Percentiles rank a stretch among this genome's conserved stretches.
phyloP scores from a whole-genome alignment of 2,797 vertebrate species.

The Manis javanica region DNA sequence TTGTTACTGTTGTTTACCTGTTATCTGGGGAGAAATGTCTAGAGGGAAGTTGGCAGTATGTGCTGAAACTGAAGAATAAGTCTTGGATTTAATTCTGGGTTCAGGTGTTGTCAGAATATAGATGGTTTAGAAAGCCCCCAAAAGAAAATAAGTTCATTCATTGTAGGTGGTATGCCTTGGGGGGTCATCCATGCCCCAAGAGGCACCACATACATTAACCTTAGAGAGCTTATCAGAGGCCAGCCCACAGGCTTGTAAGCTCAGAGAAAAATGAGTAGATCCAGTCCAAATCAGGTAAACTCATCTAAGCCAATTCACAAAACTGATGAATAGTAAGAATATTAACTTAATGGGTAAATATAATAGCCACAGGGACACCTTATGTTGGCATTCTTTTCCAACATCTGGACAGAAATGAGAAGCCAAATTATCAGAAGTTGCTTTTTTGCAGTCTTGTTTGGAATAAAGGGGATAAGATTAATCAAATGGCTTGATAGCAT shows the following conservation, averaged over 20 bases:
- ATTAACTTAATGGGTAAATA: not conserved
- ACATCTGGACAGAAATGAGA: not conserved
- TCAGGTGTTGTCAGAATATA: conserved; percentile 29
- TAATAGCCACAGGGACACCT: not conserved
- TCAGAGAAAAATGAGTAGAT: not conserved
- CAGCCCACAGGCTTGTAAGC: not conserved
- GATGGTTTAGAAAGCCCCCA: not conserved
- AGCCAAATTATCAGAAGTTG: conserved; percentile 35
- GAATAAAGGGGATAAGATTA: conserved; percentile 22
- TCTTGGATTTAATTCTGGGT: not conserved
- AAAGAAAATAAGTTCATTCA: not conserved
- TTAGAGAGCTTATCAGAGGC: not conserved
- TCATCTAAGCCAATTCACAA: not conserved
- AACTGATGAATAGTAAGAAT: not conserved
- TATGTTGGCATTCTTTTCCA: not conserved
- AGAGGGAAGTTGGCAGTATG: not conserved
- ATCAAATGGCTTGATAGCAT: not conserved
- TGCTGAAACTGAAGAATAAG: not conserved
- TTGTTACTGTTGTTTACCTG: not conserved
- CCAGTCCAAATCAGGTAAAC: not conserved
- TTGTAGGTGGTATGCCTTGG: not conserved
- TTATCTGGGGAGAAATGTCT: not conserved
- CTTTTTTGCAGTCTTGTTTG: not conserved
- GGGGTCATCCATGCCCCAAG: not conserved
- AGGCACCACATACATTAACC: not conserved